A percentile compares a stretch with the other conserved stretches of the same genome.
phyloP scores from a whole-genome alignment of 2,888 invertebrate species.

The Drosophila ochracea region DNA sequence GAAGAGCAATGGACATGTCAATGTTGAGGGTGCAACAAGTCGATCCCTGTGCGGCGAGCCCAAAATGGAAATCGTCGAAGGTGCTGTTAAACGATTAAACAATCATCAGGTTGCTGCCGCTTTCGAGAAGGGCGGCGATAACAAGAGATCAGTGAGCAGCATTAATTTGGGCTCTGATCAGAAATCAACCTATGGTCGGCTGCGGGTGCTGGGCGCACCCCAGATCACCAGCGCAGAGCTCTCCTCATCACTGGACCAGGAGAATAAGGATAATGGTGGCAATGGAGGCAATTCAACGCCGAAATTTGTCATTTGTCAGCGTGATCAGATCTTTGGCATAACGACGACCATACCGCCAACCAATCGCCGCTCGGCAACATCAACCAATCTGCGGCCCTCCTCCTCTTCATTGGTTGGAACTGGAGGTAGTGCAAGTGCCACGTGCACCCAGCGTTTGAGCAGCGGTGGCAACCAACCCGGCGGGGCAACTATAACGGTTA shows the following conservation, averaged over 20 bases:
- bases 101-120: constrained; percentile 11
- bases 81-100: constrained; percentile 8
- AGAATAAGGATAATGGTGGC: constrained; percentile 57
- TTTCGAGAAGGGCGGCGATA: constrained; percentile 39
- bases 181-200: constrained; percentile 89
- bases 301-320: constrained; percentile 37
- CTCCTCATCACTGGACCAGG: constrained; percentile 44
- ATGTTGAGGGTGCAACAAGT: constrained; percentile 17
- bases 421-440: constrained; percentile 46
- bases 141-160: constrained; percentile 34
- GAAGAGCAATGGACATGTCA: constrained; percentile 28
- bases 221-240: constrained; percentile 83
- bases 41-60: constrained; percentile 25
- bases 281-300: constrained; percentile 10
- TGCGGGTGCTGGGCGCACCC: constrained; percentile 90
- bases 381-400: constrained; percentile 82
- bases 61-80: constrained; percentile 17
- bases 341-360: constrained; percentile 56
- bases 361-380: constrained; percentile 80
- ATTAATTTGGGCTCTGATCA: constrained; percentile 41
- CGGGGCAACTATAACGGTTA: constrained; percentile 46
- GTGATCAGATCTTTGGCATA: constrained; percentile 43
- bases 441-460: constrained; percentile 42
- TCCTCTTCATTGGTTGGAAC: constrained; percentile 63
- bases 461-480: constrained; percentile 36